phyloP scores from a whole-genome alignment of 92 coral and sea anemone genomes.

The Palythoa grandis region DNA sequence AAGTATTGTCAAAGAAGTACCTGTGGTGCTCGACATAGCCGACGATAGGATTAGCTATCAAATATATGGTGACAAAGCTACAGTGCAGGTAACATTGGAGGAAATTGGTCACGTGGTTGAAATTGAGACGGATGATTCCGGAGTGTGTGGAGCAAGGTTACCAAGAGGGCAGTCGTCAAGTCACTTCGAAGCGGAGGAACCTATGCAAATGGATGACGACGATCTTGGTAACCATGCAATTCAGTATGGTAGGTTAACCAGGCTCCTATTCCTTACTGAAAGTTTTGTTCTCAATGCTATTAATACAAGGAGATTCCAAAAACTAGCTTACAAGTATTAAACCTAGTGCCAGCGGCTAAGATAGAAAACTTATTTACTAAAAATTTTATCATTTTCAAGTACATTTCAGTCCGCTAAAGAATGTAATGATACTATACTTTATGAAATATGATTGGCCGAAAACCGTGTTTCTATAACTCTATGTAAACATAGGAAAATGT shows the following conservation, averaged over 20 bases:
- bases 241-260: not conserved
- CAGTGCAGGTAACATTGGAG: conserved; percentile 16
- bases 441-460: no score
- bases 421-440: no score
- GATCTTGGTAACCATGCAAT: not conserved
- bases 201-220: conserved; percentile 17
- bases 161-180: not conserved
- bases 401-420: no score
- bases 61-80: conserved; percentile 31
- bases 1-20: not conserved
- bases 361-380: no score
- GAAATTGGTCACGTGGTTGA: not conserved
- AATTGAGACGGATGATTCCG: not conserved
- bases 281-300: not conserved
- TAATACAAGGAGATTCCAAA: not conserved
- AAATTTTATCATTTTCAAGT: no score
- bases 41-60: not conserved
- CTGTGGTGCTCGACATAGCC: not conserved
- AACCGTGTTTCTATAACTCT: not conserved
- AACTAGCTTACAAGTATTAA: not conserved
- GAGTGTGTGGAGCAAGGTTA: not conserved
- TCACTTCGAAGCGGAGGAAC: conserved; percentile 17
- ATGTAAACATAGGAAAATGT: no score
- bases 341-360: no score
- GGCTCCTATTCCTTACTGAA: not conserved